Base-by-base conservation (phyloP, 1,140 invertebrate genomes). In the Scaptomyza pallida region DNA sequence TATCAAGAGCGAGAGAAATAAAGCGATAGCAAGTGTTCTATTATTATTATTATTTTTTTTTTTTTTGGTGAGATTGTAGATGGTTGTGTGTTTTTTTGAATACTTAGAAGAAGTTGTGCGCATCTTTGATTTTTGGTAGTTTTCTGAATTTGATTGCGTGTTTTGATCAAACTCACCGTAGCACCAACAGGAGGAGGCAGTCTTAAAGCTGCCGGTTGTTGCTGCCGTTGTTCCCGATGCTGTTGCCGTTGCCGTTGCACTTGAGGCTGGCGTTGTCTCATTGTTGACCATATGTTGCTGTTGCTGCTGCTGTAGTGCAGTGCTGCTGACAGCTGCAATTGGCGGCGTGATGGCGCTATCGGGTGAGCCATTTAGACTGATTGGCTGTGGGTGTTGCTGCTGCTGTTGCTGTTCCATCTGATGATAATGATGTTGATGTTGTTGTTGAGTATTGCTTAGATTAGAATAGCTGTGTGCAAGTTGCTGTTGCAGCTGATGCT, bases 121-220 rank as follows among this genome's bases (percentile, higher is more conserved):
- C 77, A 88, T 77, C 81, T 75, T 75, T 86, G 26, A 30, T 72
- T 71, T 60, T 67, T 67, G 48, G 56, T 68, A 75, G 51, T 61
- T 75, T 76, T 74, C 71, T 78, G 79, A 82, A 79, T 81, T 75
- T 88, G 82, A 82, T 75, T 88, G 67, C 72, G 64, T 73, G 75
- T 79, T 65, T 77, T 74, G 68, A 68, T 85, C 85, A 70, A 80
- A 91, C 89, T 91, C 89, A 91, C 89, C 89, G 85, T 88, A 91
- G 86, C 89, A 91, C 89, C 89, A 91, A 85, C 89, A 91, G 79
- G 89, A 91, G 76, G 89, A 89, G 72, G 88, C 80, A 71, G 71
- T 81, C 73, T 86, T 85, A 86, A 65, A 91, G 65, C 75, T 37
- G 65, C 75, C 30, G 48, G 65, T 23, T 67, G 69, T 45, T 55